Evolutionary conservation across 2,797 vertebrate species (phyloP).

Genomic region (Hydrolagus colliei): DNA sequence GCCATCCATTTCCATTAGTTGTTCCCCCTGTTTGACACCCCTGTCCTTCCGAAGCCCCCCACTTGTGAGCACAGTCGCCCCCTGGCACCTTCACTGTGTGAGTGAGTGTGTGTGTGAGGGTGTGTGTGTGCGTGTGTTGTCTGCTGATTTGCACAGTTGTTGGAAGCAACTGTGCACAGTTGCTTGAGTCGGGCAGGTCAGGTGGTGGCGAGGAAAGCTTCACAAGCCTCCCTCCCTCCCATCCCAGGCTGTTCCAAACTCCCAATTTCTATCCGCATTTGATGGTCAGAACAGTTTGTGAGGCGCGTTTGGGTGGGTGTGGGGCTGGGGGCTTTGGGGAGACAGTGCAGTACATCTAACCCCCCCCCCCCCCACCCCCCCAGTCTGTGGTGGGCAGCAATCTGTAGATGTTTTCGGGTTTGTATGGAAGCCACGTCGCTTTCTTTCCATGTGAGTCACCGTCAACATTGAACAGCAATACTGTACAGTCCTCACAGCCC

Average conservation of each 20-base stretch:
- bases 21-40: too few species aligned
- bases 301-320: too few species aligned
- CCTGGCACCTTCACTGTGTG: background rate
- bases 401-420: background rate
- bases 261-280: background rate
- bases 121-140: constrained; percentile 54
- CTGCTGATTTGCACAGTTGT: constrained; percentile 83
- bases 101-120: too few species aligned
- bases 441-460: background rate
- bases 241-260: background rate
- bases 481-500: too few species aligned
- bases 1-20: constrained; percentile 35
- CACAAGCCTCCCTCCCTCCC: background rate
- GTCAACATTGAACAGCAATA: background rate
- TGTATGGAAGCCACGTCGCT: background rate
- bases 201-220: constrained; percentile 56
- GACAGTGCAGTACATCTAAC: background rate
- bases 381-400: background rate
- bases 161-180: constrained; percentile 76
- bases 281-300: background rate
- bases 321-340: background rate
- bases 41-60: background rate
- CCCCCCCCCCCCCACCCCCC: background rate
- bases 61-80: background rate
- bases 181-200: constrained; percentile 60